A percentile compares a stretch with the other conserved stretches of the same genome.
phyloP scores from a whole-genome alignment of 2,797 vertebrate genomes.

The Galagoides demidoff region DNA sequence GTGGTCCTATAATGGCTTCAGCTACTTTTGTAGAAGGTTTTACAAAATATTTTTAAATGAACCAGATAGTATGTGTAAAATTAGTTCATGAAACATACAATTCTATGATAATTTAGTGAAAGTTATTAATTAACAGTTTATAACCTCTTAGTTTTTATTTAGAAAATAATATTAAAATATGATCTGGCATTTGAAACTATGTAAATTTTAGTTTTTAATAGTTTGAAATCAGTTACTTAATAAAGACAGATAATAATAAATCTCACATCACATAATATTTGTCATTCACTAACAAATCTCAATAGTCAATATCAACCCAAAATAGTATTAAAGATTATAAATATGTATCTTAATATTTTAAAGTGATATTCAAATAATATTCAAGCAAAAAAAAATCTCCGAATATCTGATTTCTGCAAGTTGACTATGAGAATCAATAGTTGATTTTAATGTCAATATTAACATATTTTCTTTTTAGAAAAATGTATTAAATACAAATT shows the following conservation, averaged over 20 bases:
- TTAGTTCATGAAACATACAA: background rate
- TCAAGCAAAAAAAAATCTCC: constrained; percentile 8
- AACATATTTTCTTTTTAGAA: background rate
- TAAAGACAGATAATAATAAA: constrained; percentile 43
- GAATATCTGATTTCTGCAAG: constrained; percentile 2
- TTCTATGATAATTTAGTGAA: constrained; percentile 35
- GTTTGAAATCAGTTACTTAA: constrained; percentile 9
- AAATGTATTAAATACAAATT: background rate
- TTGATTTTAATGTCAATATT: constrained; percentile 25
- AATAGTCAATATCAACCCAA: background rate
- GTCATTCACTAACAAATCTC: constrained; percentile 33
- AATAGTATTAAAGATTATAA: constrained; percentile 32
- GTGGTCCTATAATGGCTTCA: background rate
- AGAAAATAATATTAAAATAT: constrained; percentile 37
- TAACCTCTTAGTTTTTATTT: background rate
- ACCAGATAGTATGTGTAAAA: background rate
- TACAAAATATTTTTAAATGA: constrained; percentile 5
- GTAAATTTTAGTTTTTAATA: constrained; percentile 26
- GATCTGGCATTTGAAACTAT: background rate
- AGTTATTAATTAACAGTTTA: background rate
- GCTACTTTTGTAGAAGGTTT: background rate
- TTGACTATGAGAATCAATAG: background rate
- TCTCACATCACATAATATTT: background rate
- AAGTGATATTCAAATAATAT: constrained; percentile 13
- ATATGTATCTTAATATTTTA: constrained; percentile 19